Conservation (phyloP, 2,113 vertebrate genomes). For the Coturnix japonica region DNA sequence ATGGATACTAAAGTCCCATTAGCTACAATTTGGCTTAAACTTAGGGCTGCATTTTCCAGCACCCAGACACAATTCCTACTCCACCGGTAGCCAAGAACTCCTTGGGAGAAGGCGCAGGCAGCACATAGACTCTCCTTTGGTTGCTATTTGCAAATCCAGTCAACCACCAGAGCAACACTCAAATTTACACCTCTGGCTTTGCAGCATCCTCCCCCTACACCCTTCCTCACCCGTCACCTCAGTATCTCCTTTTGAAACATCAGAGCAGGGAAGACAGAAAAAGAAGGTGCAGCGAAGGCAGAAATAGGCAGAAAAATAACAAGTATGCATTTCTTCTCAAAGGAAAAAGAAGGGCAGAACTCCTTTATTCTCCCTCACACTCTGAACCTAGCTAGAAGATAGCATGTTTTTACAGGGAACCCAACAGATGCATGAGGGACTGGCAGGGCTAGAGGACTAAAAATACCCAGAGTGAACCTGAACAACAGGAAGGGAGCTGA, state of each 20-base stretch:
- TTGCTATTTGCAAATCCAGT: not conserved
- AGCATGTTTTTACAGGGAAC: not conserved
- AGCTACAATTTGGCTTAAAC: not conserved
- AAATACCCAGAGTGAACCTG: not conserved
- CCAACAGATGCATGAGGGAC: not conserved
- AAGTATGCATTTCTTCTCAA: not conserved
- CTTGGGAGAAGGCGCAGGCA: not conserved
- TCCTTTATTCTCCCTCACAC: not conserved
- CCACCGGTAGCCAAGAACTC: not conserved
- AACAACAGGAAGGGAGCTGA: not conserved
- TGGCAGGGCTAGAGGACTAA: not conserved
- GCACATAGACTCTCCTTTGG: not conserved
- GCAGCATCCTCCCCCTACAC: not conserved
- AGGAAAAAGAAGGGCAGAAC: not conserved
- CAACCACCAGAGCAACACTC: not conserved
- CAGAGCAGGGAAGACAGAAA: not conserved
- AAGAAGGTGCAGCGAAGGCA: not conserved
- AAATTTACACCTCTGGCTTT: not conserved
- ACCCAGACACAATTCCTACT: not conserved
- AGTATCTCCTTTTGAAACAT: not conserved
- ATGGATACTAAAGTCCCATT: not conserved
- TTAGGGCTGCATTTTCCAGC: not conserved
- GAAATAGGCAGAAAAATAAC: not conserved
- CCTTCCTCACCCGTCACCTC: not conserved
- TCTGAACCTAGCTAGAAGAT: not conserved